Base-by-base conservation (phyloP, 2,888 invertebrate genomes). In the Neoascia interrupta region DNA sequence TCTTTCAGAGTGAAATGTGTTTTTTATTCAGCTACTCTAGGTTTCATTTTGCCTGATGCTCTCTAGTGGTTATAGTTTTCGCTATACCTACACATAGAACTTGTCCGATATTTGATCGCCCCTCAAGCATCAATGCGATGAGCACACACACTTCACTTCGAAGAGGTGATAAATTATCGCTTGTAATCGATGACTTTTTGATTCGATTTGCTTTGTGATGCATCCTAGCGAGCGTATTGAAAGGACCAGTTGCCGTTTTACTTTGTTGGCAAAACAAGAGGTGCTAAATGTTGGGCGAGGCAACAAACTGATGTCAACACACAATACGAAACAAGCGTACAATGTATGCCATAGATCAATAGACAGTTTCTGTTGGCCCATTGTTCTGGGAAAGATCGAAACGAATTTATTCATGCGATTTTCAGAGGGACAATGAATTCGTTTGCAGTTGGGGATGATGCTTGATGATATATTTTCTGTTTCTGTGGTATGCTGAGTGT, bases 221-320 rank as follows among this genome's bases (percentile, higher is more conserved):
- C 66, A 53, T 34, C 58, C 54, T 58, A 51, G 72, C 51, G 72
- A 56, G 72, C 64, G 64, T 72, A 54, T 45, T n/a, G 23, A 34
- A 41, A 49, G 39, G 60, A 74, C 47, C 74, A 74, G 70, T 70
- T 72, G 63, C 56, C 56, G 74, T 64, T 70, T 31, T 51, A 28
- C 43, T 58, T 66, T 76, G 79, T 79, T 79, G 72, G 79, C 79
- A 79, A 54, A 79, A 73, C 79, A 79, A 79, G 73, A 79, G 73
- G 73, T 79, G 72, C 73, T 79, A 79, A 79, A 66, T 79, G 79
- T 19, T 73, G 79, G 79, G 79, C 79, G 66, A 66, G 79, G 53
- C 73, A 64, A 60, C 47, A 64, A 23, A 37, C 47, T 47, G 60
- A 49, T 66, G 26, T 60, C 53, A 56, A 72, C 72, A 73, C 56